Base-by-base conservation (phyloP, 2,888 invertebrate genomes). In the Ormyrus labotus region DNA sequence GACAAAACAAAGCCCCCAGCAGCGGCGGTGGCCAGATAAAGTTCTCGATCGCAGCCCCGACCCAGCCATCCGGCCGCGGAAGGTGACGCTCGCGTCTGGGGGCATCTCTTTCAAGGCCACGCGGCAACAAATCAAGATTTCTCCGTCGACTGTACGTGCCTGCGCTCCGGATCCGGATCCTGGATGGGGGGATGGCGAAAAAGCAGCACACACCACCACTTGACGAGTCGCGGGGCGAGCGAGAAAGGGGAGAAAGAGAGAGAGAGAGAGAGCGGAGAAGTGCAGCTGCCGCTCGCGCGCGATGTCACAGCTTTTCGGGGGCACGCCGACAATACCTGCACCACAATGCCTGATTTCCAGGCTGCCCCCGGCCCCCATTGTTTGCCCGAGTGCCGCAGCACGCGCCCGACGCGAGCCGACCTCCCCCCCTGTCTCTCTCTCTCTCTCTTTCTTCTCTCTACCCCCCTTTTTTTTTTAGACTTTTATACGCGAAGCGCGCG, bases 241-340 rank as follows among this genome's bases (percentile, higher is more conserved):
- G 64, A 64, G 78, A 65, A 69, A 82, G 80, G 70, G 74, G 63
- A 61, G 67, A 78, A 55, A 68, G 78, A 34, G 61, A 60, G 53
- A 74, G 60, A 71, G 80, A 78, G 70, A 73, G 63, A 64, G 65
- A 78, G 48, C 69, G 81, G 75, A 82, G 69, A 78, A 76, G 74
- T 79, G 83, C 82, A 85, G 89, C 90, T 89, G 89, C 89, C 86
- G 88, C 85, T 86, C 83, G 85, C 86, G 87, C 87, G 88, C 88
- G 86, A 88, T 89, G 90, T 89, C 89, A 89, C 88, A 89, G 90
- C 89, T 89, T 89, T 34, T 34, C 34, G 34, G 34, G 34, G 34
- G 34, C 34, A 50, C 53, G 57, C 83, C 50, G 51, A 89, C 89
- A 90, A 90, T 90, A 89, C 88, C 88, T 88, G 90, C 90, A 87